These are phyloP conservation scores for Lycophotia porphyrea DNA, from an alignment of 2,888 invertebrate species.

Conservation along the genomic window DNA sequence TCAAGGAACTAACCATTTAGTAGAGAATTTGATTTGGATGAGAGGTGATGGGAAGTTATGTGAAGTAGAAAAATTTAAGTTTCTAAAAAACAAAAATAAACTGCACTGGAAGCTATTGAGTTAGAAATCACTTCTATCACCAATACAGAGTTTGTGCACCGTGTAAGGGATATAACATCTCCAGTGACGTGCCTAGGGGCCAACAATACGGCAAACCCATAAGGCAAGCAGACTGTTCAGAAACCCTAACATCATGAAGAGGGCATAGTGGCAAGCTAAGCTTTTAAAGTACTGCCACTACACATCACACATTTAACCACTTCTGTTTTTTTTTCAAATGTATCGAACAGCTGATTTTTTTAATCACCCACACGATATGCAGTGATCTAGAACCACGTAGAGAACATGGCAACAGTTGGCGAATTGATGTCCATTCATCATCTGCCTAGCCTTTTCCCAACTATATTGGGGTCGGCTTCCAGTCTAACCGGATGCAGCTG, in stretches of 20 bases:
- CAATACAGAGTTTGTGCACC: neutral
- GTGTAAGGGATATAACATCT: neutral
- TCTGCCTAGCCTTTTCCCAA: too few relatives aligned
- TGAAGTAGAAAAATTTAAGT: neutral
- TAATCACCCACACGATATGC: neutral
- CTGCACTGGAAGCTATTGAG: neutral
- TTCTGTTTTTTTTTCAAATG: neutral
- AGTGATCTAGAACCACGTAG: neutral
- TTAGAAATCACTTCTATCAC: too few relatives aligned
- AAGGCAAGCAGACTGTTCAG: too few relatives aligned
- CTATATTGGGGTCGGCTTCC: too few relatives aligned
- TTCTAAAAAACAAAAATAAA: neutral
- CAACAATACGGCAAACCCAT: too few relatives aligned
- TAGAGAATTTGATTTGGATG: conserved; percentile 1
- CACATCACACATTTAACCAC: too few relatives aligned
- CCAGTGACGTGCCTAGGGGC: too few relatives aligned
- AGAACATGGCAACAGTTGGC: neutral
- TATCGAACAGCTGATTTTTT: neutral
- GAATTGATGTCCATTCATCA: neutral
- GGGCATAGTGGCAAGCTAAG: too few relatives aligned
- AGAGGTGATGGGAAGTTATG: neutral
- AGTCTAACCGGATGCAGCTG: too few relatives aligned
- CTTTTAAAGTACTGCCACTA: too few relatives aligned
- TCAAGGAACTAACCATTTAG: conserved; percentile 63
- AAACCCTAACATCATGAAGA: too few relatives aligned